Base-by-base conservation (phyloP, 2,113 vertebrate genomes). In the Anguilla rostrata region DNA sequence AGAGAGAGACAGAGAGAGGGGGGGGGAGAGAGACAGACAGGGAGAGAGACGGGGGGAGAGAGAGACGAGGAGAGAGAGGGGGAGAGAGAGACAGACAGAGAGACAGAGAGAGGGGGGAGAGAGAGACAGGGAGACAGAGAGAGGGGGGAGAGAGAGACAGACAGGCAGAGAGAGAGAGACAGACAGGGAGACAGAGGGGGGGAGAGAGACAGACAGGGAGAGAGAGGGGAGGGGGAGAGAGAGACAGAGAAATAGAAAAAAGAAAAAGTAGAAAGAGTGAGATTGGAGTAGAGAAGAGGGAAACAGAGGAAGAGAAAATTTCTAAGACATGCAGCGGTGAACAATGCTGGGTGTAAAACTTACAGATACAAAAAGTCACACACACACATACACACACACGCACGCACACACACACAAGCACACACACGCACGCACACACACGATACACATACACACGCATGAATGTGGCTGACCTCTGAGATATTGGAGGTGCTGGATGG, bases 401-500 rank as follows among this genome's bases (percentile, higher is more conserved):
- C 43, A 46, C 1, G n/a, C 57, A 18, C 57, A 18, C 57, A 18
- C 57, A 18, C 18, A 60, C 14, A 60, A 4, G 16, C 57, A 60
- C 57, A 60, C 43, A 46, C 43, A 2, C 43, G 2, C 1, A 18
- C 56, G 14, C 18, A 63, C 22, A 63, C 60, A 34, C n/a, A 22
- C n/a, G 9, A 43, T 18, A 20, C 4, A n/a, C n/a, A 0, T 2
- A 22, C 4, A 26, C 11, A 16, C 39, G 2, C 18, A n/a, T 40
- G 16, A 16, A 18, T 5, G 40, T 26, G 22, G 80, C 89, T 43
- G 87, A 96, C 95, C 93, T 96, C 94, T 0, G 95, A 95, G 82
- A 94, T 57, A 78, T 94, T 94, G 43, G 95, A 96, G 26, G 94
- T 87, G 43, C 90, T 96, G 87, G 95, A 95, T 7, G 93, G 93